Evolutionary conservation across 2,888 invertebrate species (phyloP), one percentile per base, ranked within the genome.

Genomic region (Herminia tarsipennalis): DNA sequence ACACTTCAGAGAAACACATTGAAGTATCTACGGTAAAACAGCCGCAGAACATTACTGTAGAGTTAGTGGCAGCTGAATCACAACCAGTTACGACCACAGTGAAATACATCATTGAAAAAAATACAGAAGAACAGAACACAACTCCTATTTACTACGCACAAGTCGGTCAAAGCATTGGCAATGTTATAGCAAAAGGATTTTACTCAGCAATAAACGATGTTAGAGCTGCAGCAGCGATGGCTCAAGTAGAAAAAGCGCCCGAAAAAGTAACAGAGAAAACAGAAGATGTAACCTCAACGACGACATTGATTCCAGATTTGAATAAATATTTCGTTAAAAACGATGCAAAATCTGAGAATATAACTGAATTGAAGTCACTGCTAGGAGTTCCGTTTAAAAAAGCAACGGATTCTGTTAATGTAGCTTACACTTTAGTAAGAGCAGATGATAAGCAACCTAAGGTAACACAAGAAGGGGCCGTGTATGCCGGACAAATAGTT

Each of bases 151-250:
- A 92, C 51, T 92, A 92, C 40, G 85, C 90, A 4, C 92, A 92
- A 67, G 78, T 92, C 0, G 87, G 87, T 10, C 86, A 83, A 71
- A 84, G 78, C 29, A 78, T 86, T 2, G 86, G 83, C 0, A 79
- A 77, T 54, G 76, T 80, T 24, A 75, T 87, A 25, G 84, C 88
- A 1, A 84, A 82, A 53, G 87, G 86, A 0, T 88, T 93, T 57
- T 94, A 93, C 60, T 91, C 94, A 1, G 92, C 93, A 0, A 79
- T 94, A 18, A 94, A 94, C 8, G 94, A 92, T 54, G 92, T 93
- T 14, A 93, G 94, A 74, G 92, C 93, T 0, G 94, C 94, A 6
- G 93, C 94, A 33, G 92, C 93, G 20, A 69, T 94, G 42, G 93
- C 93, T 0, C 92, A 93, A 45, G 82, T 93, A 1, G 93, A 94